Evolutionary conservation across 37 sponge, comb jelly and placozoan species (phyloP).

Genomic region (Dysidea cf. avara): DNA sequence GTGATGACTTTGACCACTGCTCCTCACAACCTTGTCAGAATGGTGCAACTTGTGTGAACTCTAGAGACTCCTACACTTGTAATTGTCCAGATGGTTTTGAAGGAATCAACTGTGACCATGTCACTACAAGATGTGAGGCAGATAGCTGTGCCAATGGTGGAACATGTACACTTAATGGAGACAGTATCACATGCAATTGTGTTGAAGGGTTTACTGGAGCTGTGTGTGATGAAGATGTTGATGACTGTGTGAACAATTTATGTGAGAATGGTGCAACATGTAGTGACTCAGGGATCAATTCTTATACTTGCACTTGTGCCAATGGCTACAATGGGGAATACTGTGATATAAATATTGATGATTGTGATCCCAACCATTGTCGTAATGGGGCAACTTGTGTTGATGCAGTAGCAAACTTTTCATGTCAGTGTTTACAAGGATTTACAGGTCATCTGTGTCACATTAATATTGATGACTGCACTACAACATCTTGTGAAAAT

Average conservation of each 20-base stretch:
- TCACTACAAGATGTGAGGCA: conserved; percentile 43
- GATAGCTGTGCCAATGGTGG: conserved; percentile 35
- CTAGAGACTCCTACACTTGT: not conserved
- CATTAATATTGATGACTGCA: too few species aligned
- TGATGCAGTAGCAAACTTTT: not conserved
- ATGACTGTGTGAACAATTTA: conserved; percentile 7
- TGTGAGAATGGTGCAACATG: too few species aligned
- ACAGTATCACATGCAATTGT: conserved; percentile 28
- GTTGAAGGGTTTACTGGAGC: conserved; percentile 31
- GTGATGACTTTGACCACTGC: conserved; percentile 28
- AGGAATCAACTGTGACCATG: conserved; percentile 46
- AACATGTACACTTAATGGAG: conserved; percentile 27
- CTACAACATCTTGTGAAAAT: conserved; percentile 26
- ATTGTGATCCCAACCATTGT: conserved; percentile 16
- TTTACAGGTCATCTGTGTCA: conserved; percentile 63
- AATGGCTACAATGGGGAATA: conserved; percentile 39
- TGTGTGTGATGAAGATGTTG: conserved; percentile 22
- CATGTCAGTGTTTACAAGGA: conserved; percentile 56
- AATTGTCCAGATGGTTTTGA: conserved; percentile 46
- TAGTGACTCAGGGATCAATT: not conserved
- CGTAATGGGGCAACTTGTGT: conserved; percentile 11
- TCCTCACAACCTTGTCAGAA: conserved; percentile 10
- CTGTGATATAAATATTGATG: conserved; percentile 27
- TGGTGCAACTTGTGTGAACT: conserved; percentile 3
- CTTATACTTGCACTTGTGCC: conserved; percentile 29